Conservation (phyloP, 2,113 vertebrate genomes). For the Pelecanoides urinatrix region DNA sequence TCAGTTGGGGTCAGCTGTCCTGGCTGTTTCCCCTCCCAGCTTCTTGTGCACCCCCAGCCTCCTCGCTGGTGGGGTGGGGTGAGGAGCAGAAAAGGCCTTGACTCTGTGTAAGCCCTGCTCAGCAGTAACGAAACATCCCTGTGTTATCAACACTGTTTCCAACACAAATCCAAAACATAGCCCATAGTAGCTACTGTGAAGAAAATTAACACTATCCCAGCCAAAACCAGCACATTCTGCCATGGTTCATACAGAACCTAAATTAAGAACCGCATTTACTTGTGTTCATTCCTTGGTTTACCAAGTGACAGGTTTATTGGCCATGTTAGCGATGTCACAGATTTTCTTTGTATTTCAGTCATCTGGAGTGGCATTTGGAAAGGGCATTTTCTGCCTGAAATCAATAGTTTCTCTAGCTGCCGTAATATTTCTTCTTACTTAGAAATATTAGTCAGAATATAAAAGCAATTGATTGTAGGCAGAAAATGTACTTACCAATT, state of each 20-base stretch:
- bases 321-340: neutral
- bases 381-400: slow-evolving; percentile 33
- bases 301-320: neutral
- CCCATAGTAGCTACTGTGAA: no score
- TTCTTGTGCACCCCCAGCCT: no score
- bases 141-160: no score
- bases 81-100: no score
- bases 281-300: neutral
- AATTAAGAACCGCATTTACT: neutral
- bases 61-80: no score
- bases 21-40: no score
- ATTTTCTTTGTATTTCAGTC: slow-evolving; percentile 31
- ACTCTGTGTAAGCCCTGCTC: no score
- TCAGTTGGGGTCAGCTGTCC: no score
- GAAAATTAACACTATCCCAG: no score
- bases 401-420: slow-evolving; percentile 57
- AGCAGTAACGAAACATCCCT: no score
- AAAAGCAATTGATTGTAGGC: slow-evolving; percentile 69
- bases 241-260: neutral
- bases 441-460: slow-evolving; percentile 54
- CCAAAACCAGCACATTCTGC: no score
- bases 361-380: slow-evolving; percentile 22
- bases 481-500: slow-evolving; percentile 66
- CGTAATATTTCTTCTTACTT: slow-evolving; percentile 52
- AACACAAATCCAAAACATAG: no score